Base-by-base conservation (phyloP, 2,888 invertebrate species). In the Tolmerus cingulatus region DNA sequence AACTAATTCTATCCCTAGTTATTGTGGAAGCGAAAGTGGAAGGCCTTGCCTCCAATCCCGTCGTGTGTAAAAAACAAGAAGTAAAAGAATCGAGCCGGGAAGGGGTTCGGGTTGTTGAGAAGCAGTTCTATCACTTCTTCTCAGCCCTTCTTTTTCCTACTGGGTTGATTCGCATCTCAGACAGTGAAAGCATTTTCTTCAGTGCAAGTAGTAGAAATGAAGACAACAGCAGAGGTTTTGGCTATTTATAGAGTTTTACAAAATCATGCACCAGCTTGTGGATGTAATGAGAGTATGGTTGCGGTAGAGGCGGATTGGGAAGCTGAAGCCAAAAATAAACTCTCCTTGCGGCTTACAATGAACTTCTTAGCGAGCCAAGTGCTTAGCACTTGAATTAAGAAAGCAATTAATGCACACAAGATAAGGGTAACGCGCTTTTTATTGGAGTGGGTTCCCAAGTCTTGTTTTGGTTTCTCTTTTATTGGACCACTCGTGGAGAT, bases 371-470 rank as follows among this genome's bases (percentile, higher is more conserved):
- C 46, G 51, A n/a, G 4, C 79, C 79, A 79, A 51, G 51, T 51
- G 79, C 51, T 79, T 79, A 79, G 79, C 51, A 79, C 79, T 79
- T 79, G 79, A 79, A 79, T 79, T 79, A 79, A 79, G 79, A 51
- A 79, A 79, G 79, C 30, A 79, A 79, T 79, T 79, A 79, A 79
- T 46, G 66, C 27, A 79, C 23, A 9, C 30, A 79, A 79, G 79
- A 79, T 79, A 79, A 79, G 79, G 34, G 79, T 79, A 79, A 79
- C 30, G 51, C 51, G 79, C 79, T 79, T 51, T 79, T 79, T 79
- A 79, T 46, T 79, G 51, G 30, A 79, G 79, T 51, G n/a, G 12
- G 66, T 27, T 19, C 12, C 66, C 23, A 23, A 66, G 66, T 12
- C 27, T 66, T 27, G 66, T 66, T 66, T 55, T 66, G 2, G 12